Percentiles rank a stretch among this genome's conserved stretches.
Evolutionary conservation across 2,113 vertebrate species (phyloP).

Genomic region (Hippocampus mohnikei): DNA sequence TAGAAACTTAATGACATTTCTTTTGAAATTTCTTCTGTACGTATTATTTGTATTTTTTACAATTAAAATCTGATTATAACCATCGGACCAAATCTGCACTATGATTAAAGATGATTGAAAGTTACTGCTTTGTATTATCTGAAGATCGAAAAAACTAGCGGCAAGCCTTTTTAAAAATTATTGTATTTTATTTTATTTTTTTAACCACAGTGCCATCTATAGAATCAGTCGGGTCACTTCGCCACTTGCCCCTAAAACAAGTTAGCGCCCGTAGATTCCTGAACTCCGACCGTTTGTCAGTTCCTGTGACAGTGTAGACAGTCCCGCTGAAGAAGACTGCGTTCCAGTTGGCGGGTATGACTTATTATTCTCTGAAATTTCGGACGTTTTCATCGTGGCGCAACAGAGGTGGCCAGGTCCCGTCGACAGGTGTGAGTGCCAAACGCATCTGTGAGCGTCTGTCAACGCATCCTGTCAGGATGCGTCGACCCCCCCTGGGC

Average conservation of each 20-base stretch:
- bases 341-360: background rate
- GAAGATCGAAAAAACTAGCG: background rate
- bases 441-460: constrained; percentile 55
- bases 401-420: background rate
- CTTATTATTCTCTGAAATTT: background rate
- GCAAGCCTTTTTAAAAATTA: background rate
- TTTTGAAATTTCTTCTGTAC: too few species aligned
- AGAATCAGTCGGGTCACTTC: background rate
- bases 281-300: too few species aligned
- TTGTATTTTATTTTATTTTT: too few species aligned
- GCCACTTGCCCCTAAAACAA: background rate
- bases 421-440: constrained; percentile 67
- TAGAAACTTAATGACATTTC: too few species aligned
- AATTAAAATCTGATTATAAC: too few species aligned
- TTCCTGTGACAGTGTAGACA: too few species aligned
- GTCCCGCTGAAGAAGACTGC: background rate
- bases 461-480: constrained; percentile 51
- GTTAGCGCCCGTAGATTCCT: background rate
- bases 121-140: background rate
- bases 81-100: background rate
- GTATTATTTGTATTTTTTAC: too few species aligned
- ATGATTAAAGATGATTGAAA: background rate
- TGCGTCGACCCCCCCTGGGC: constrained; percentile 39
- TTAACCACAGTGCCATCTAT: background rate
- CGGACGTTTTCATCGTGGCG: background rate